phyloP scores from a whole-genome alignment of 2,888 invertebrate species.

The Archips crataeganus region DNA sequence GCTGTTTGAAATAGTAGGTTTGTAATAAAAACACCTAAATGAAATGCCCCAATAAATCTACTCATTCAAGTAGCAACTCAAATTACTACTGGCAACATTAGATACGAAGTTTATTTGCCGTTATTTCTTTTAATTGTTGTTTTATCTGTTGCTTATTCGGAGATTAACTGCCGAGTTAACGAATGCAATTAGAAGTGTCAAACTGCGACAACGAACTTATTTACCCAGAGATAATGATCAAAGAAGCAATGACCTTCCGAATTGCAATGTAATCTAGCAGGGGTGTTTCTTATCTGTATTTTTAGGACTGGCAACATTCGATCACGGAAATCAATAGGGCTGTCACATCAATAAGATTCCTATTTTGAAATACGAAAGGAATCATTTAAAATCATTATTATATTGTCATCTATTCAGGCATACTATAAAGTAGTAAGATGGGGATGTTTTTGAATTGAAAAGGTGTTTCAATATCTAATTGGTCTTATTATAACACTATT shows the following conservation, averaged over 20 bases:
- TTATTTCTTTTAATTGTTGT: conserved; percentile 47
- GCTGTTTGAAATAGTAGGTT: background rate
- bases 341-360: conserved; percentile 6
- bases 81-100: conserved; percentile 2
- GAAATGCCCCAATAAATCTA: background rate
- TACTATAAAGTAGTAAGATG: no score
- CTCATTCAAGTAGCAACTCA: conserved; percentile 1
- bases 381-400: background rate
- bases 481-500: no score
- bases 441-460: no score
- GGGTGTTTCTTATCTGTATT: conserved; percentile 36
- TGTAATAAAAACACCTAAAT: background rate
- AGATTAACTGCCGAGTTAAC: conserved; percentile 57
- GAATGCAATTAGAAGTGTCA: conserved; percentile 45
- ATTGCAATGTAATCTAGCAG: conserved; percentile 32
- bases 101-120: conserved; percentile 23
- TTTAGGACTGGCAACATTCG: conserved; percentile 13
- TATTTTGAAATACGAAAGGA: background rate
- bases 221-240: conserved; percentile 36
- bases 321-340: conserved; percentile 18
- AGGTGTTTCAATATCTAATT: no score
- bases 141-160: conserved; percentile 51
- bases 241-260: conserved; percentile 35
- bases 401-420: no score
- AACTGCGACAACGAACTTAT: conserved; percentile 30